Evolutionary conservation across 2,888 invertebrate species (phyloP), one percentile per base, ranked within the genome.

Genomic region (Parascotia fuliginaria): DNA sequence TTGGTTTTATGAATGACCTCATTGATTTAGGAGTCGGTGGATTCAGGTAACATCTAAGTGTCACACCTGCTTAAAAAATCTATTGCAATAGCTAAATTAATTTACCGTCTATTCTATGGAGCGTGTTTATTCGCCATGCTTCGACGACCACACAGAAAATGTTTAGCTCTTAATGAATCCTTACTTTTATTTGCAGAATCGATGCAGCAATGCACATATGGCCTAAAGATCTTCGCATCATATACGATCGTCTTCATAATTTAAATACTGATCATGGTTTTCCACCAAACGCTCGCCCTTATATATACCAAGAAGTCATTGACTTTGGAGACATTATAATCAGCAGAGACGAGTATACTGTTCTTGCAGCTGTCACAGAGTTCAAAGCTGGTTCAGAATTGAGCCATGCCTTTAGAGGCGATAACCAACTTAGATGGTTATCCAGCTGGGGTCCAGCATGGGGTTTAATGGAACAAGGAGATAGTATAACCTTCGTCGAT

Each of bases 131-230:
- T n/a, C n/a, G n/a, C n/a, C n/a, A n/a, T n/a, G n/a, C n/a, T n/a
- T n/a, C n/a, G n/a, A n/a, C n/a, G n/a, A n/a, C n/a, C n/a, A n/a
- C n/a, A n/a, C n/a, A n/a, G n/a, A n/a, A n/a, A n/a, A n/a, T n/a
- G n/a, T n/a, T n/a, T n/a, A n/a, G n/a, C n/a, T n/a, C n/a, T n/a
- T n/a, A n/a, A n/a, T n/a, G n/a, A n/a, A n/a, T n/a, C 24, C 7
- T 24, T 9, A 7, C 7, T 24, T 6, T 7, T 24, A 13, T 13
- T 31, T 9, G 2, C 53, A 94, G 96, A 60, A 93, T 96, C 27
- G 96, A 96, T 75, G 96, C 96, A 28, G 95, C 95, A 0, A 96
- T 96, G 70, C 96, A 96, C 79, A 96, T 96, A 95, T 95, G 94
- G 93, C 96, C 98, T 0, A 79, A 83, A 34, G 97, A 98, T 75